A percentile compares a stretch with the other conserved stretches of the same genome.
Evolutionary conservation across 2,888 invertebrate genomes (phyloP).

Genomic region (Amitus sp.): DNA sequence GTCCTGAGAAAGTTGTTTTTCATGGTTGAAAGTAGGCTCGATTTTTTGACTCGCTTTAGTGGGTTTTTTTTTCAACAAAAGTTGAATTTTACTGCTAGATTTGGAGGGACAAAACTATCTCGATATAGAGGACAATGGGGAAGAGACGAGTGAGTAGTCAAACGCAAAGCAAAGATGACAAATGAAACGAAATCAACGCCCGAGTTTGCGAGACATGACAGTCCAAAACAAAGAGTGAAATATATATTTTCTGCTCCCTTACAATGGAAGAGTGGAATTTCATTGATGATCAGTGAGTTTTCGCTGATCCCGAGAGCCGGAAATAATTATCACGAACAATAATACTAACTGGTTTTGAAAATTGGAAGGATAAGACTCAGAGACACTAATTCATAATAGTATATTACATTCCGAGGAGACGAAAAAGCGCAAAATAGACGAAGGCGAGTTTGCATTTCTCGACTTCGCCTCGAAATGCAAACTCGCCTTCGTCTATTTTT

Average conservation of each 20-base stretch:
- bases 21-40: conserved; percentile 32
- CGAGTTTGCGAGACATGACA: conserved; percentile 33
- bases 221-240: neutral
- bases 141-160: conserved; percentile 43
- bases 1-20: conserved; percentile 20
- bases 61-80: neutral
- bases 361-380: too few species aligned
- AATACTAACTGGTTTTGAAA: too few species aligned
- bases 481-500: too few species aligned
- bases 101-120: conserved; percentile 1
- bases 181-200: conserved; percentile 46
- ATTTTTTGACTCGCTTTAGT: conserved; percentile 29
- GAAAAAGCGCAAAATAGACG: too few species aligned
- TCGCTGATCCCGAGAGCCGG: too few species aligned
- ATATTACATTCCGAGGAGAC: too few species aligned
- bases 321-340: too few species aligned
- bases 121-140: conserved; percentile 40
- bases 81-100: neutral
- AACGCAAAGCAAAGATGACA: conserved; percentile 50
- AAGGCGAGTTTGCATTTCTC: too few species aligned
- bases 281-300: too few species aligned
- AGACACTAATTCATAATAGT: too few species aligned
- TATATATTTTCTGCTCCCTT: neutral
- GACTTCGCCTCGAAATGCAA: too few species aligned
- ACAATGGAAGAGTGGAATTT: too few species aligned